Evolutionary conservation across 2,797 vertebrate genomes (phyloP).

Genomic region (Lateolabrax maculatus): DNA sequence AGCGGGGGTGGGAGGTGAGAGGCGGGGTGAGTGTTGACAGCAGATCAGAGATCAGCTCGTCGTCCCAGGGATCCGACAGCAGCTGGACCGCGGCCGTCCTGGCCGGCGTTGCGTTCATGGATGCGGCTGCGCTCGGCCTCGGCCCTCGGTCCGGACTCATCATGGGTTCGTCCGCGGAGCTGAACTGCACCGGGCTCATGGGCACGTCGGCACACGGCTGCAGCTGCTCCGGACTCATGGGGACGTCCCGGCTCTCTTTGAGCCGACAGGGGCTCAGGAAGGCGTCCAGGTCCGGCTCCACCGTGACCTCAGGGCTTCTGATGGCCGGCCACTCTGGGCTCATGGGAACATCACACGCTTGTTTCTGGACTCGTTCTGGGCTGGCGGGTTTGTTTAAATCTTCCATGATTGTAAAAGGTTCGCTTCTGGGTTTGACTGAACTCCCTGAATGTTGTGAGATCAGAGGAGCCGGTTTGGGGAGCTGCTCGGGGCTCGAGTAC

Average conservation of each 20-base stretch:
- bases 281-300: conserved; percentile 62
- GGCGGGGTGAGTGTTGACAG: conserved; percentile 85
- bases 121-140: neutral
- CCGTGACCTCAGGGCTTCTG: conserved; percentile 8
- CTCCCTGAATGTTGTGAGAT: neutral
- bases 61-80: conserved; percentile 91
- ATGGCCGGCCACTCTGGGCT: conserved; percentile 65
- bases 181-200: neutral
- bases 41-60: conserved; percentile 82
- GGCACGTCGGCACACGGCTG: conserved; percentile 24
- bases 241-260: conserved; percentile 38
- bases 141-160: conserved; percentile 54
- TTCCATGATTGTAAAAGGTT: conserved; percentile 48
- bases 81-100: neutral
- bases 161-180: conserved; percentile 53
- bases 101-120: conserved; percentile 32
- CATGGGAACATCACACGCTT: conserved; percentile 51
- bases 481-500: conserved; percentile 57
- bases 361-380: conserved; percentile 1
- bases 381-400: conserved; percentile 15
- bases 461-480: neutral
- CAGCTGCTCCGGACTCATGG: conserved; percentile 65
- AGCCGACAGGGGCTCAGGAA: conserved; percentile 61
- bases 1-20: conserved; percentile 82
- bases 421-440: neutral